Evolutionary conservation across 2,888 invertebrate genomes (phyloP), one percentile per base, ranked within the genome.

Genomic region (Sminthurinus aureus): DNA sequence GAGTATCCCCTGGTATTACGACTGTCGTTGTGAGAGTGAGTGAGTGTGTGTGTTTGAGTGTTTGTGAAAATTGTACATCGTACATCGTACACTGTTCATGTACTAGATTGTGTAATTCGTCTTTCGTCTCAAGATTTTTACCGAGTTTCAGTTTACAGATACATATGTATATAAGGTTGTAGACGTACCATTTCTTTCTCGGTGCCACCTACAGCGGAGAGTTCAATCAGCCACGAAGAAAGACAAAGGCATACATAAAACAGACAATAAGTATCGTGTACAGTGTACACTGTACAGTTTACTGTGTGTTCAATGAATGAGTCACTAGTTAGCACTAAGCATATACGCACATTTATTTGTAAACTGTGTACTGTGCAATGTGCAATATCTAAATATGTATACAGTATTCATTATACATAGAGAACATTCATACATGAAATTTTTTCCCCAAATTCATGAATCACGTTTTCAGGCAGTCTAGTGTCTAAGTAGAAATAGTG

Each of bases 121-220:
- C 78, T 78, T 66, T 78, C 78, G 66, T 78, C 75, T 38, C 51
- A 58, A 18, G 58, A 58, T 75, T 75, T 75, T 75, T 50, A 75
- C 51, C 75, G 51, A 38, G 51, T 75, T 50, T 75, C 75, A 50
- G n/a, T 51, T 50, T 51, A 51, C 75, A n/a, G 6, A 75, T 50
- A 50, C n/a, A 50, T 18, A 13, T 50, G 12, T 50, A 15, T 51
- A 75, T 50, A 2, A 58, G 0, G 18, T 50, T 0, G 51, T 38
- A 75, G 50, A 75, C 75, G 50, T n/a, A 51, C 51, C 20, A 9
- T 24, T 13, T 12, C 66, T 66, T 64, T 78, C 22, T 64, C 78
- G 26, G 78, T 78, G 78, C 78, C 77, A 77, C 77, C 78, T 78
- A 78, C 78, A 11, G 66, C 66, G 38, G 64, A 11, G 58, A 26